Conservation (phyloP, 2,113 vertebrate genomes). For the Cnemophilus loriae region DNA sequence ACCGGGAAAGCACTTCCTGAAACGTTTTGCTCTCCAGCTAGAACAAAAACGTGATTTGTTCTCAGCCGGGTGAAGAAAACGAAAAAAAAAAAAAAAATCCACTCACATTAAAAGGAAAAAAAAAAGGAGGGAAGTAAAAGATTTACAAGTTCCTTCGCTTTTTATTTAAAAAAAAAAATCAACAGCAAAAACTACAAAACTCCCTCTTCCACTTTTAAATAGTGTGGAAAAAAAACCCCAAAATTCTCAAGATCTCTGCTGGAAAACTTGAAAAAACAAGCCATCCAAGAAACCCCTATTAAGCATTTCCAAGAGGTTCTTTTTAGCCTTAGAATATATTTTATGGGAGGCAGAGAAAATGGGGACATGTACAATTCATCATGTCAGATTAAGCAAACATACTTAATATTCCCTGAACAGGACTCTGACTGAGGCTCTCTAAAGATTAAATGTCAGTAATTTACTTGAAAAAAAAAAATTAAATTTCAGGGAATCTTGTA, state of each 20-base stretch:
- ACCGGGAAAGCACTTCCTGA: not conserved
- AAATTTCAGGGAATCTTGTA: not conserved
- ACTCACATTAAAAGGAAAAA: not conserved
- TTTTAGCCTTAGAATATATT: conserved; percentile 6
- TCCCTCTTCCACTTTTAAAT: not conserved
- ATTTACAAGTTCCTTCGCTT: not conserved
- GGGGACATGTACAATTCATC: not conserved
- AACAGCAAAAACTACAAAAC: not conserved
- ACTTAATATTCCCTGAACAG: conserved; percentile 36
- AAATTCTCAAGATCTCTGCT: not conserved
- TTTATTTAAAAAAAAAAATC: not conserved
- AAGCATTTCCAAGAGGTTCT: conserved; percentile 36
- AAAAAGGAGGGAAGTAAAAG: not conserved
- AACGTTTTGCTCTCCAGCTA: not conserved
- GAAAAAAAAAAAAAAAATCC: not conserved
- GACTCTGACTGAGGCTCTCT: conserved; percentile 1
- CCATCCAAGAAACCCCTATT: not conserved
- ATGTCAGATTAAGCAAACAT: conserved; percentile 31
- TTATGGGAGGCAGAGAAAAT: conserved; percentile 23
- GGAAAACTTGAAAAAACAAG: conserved; percentile 10
- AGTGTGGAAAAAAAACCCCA: not conserved
- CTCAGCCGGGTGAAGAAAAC: not conserved
- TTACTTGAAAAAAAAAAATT: not conserved
- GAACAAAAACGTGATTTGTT: conserved; percentile 29
- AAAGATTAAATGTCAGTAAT: conserved; percentile 8